Evolutionary conservation across 2,797 vertebrate species (phyloP).

Genomic region (Chaenodraco wilsoni): DNA sequence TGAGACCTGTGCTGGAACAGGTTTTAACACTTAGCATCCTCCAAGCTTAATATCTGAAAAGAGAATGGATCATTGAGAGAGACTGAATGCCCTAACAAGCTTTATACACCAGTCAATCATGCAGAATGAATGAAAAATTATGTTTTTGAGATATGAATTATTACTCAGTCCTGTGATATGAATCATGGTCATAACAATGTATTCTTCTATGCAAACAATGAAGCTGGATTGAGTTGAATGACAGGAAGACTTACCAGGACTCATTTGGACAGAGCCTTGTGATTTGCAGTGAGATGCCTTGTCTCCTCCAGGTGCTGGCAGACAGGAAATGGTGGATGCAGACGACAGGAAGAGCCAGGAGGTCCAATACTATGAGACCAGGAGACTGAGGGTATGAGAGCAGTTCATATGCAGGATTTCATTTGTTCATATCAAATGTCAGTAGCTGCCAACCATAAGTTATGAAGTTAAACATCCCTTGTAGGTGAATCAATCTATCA

Average conservation of each 20-base stretch:
- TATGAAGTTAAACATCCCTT: neutral
- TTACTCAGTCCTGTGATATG: neutral
- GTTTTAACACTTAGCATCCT: neutral
- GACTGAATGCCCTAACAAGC: neutral
- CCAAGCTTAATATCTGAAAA: neutral
- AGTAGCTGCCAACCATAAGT: slow-evolving; percentile 3
- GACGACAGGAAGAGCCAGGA: neutral
- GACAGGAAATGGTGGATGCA: neutral
- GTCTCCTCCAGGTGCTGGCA: slow-evolving; percentile 5
- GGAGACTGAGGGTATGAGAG: neutral
- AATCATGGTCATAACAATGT: neutral
- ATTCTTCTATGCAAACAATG: neutral
- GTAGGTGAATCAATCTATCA: neutral
- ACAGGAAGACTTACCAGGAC: neutral
- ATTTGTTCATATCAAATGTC: slow-evolving; percentile 33
- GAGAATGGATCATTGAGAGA: neutral
- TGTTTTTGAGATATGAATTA: neutral
- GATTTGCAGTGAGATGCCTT: slow-evolving; percentile 14
- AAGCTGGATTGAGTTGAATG: slow-evolving; percentile 2
- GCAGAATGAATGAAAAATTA: neutral
- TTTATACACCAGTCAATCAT: neutral
- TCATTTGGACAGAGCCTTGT: neutral
- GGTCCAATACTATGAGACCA: neutral
- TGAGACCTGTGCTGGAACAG: neutral
- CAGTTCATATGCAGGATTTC: slow-evolving; percentile 7